Percentiles rank a stretch among this genome's conserved stretches.
phyloP scores from a whole-genome alignment of 1,140 invertebrate species.

The Macrostomum lignano region DNA sequence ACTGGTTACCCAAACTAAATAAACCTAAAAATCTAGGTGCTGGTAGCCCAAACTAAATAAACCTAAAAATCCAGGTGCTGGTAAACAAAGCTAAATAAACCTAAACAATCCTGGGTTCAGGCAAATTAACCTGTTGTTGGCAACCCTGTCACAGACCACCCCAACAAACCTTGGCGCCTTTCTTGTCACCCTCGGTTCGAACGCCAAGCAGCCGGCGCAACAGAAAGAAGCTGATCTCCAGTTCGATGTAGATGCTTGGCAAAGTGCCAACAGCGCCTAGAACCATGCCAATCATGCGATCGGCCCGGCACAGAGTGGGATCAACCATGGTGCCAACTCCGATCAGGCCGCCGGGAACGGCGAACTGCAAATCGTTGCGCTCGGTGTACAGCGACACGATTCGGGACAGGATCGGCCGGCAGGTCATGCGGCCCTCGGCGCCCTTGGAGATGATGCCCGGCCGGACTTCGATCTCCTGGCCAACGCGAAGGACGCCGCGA shows the following conservation, averaged over 20 bases:
- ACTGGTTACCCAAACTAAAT: too few species aligned
- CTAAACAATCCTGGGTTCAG: too few species aligned
- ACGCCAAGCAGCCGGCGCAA: slow-evolving; percentile 76
- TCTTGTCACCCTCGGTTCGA: slow-evolving; percentile 89
- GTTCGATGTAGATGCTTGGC: slow-evolving; percentile 83
- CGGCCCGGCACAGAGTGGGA: slow-evolving; percentile 79
- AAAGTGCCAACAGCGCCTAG: slow-evolving; percentile 80
- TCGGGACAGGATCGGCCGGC: slow-evolving; percentile 72
- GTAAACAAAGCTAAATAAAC: too few species aligned
- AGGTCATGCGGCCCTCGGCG: slow-evolving; percentile 69
- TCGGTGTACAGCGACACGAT: slow-evolving; percentile 95
- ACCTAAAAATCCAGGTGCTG: too few species aligned
- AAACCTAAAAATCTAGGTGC: too few species aligned
- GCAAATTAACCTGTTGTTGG: too few species aligned
- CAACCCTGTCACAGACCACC: too few species aligned
- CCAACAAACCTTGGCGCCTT: slow-evolving; percentile 90
- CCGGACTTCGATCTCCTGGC: slow-evolving; percentile 59
- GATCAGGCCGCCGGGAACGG: slow-evolving; percentile 86
- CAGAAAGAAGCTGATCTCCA: slow-evolving; percentile 91
- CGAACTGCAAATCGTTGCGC: slow-evolving; percentile 90
- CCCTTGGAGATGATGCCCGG: slow-evolving; percentile 84
- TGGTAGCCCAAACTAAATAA: too few species aligned
- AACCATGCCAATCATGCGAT: slow-evolving; percentile 87
- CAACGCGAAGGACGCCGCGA: slow-evolving; percentile 66
- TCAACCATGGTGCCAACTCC: slow-evolving; percentile 97